phyloP scores from a whole-genome alignment of 2,797 vertebrate species.

The Nannoperca australis region DNA sequence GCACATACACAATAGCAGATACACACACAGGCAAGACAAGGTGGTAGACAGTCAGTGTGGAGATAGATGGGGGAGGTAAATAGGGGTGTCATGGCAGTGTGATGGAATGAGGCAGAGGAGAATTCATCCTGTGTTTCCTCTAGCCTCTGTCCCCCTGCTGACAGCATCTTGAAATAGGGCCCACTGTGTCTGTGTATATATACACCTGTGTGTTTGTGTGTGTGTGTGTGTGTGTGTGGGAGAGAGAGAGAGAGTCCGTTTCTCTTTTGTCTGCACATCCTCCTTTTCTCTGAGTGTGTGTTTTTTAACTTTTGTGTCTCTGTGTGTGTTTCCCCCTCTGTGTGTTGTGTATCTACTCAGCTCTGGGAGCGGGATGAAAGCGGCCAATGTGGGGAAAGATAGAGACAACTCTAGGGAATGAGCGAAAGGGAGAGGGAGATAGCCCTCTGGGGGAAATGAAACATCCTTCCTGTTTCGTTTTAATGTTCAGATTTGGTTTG shows the following conservation, averaged over 20 bases:
- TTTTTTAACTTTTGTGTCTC: conserved; percentile 36
- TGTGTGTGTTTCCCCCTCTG: conserved; percentile 32
- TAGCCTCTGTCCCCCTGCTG: conserved; percentile 79
- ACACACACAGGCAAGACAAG: conserved; percentile 50
- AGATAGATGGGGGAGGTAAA: conserved; percentile 85
- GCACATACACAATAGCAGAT: conserved; percentile 30
- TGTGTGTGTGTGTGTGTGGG: conserved; percentile 19
- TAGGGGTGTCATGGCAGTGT: conserved; percentile 83
- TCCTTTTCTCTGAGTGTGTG: conserved; percentile 16
- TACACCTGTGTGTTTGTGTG: conserved; percentile 37
- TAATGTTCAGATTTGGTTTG: conserved; percentile 65
- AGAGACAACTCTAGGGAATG: conserved; percentile 58
- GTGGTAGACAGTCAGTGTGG: conserved; percentile 71
- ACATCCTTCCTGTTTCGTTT: conserved; percentile 58
- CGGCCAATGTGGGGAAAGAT: conserved; percentile 51
- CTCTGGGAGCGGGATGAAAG: conserved; percentile 67
- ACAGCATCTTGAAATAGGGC: conserved; percentile 83
- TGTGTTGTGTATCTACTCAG: conserved; percentile 58
- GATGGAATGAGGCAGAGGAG: conserved; percentile 84
- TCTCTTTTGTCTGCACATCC: conserved; percentile 45
- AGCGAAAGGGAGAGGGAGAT: conserved; percentile 20
- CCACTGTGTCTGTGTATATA: conserved; percentile 75
- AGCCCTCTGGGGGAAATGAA: conserved; percentile 54
- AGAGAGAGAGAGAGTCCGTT: not conserved
- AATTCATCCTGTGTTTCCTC: conserved; percentile 84